Base-by-base conservation (phyloP, 2,888 invertebrate genomes). In the Dryobota labecula region DNA sequence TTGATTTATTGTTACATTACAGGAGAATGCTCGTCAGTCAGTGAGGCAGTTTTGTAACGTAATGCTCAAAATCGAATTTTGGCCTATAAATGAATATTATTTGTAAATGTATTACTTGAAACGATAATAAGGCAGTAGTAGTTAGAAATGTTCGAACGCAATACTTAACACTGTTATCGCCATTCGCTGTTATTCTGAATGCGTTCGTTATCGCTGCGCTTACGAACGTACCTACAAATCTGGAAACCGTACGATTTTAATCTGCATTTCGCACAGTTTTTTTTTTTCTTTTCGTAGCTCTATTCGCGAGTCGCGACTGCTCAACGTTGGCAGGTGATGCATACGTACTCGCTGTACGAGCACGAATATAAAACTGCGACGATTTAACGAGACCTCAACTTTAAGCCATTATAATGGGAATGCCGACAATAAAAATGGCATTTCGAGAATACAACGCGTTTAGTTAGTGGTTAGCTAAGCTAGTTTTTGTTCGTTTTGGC, bases 291-390 rank as follows among this genome's bases (percentile, higher is more conserved):
- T 81, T 73, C 65, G 68, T 63, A 68, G 67, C 63, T 71, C 58
- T 80, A 76, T 67, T 72, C 70, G 68, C 77, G 56, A 65, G 62
- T 73, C 60, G 79, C 66, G 73, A 61, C 65, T 73, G 71, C 68
- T 67, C 73, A 68, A 73, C 54, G 77, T 47, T 73, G 83, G 88
- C 88, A 88, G 87, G 87, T 88, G 87, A 86, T 80, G 70, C 83
- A 70, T 61, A 54, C 57, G 54, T 63, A 64, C 70, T 69, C 15
- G 27, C 1, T 36, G 67, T 69, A 70, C 49, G 70, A 63, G 64
- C 56, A 71, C 76, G 68, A 68, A 78, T 75, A 79, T 81, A 86
- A 85, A 85, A 87, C 76, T 74, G 80, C 76, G 76, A 63, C 71
- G 82, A 83, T 87, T 82, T 84, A 84, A 86, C 85, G 83, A 87